Base-by-base conservation (phyloP, 2,888 invertebrate genomes). In the Endotricha flammealis region DNA sequence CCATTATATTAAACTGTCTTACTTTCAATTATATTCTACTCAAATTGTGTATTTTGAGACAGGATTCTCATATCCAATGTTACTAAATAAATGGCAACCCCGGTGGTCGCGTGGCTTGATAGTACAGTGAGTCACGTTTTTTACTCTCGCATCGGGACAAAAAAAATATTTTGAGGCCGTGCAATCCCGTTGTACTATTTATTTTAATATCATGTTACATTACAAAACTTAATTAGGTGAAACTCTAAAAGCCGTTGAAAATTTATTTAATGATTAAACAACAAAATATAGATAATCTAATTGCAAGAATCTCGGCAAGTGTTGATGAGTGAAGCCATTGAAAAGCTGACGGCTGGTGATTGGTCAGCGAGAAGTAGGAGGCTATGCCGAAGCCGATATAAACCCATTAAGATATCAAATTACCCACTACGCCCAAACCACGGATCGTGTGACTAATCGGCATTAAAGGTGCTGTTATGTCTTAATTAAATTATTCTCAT, bases 401-500 rank as follows among this genome's bases (percentile, higher is more conserved):
- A 82, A 74, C 65, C 77, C 69, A 80, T 82, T 76, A 29, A 29
- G 16, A 1, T 25, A 25, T 25, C 81, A 72, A 79, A 82, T 85
- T 85, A 82, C 83, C 67, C 58, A 68, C 62, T 67, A 80, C 82
- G 82, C 81, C 83, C 82, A 81, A 80, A 78, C 71, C 66, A 52
- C 65, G 72, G 68, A 69, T 73, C 64, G 82, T 82, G 80, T 82
- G 82, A 81, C 85, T 83, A 85, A 86, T 85, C 83, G 81, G 72
- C 62, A 75, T 82, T 79, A 80, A 76, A 78, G 73, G 73, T 74
- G 76, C 71, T 78, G 78, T 78, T 80, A 81, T 77, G 68, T 79
- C 79, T 81, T 83, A 83, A 86, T 86, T 86, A 78, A 83, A 83
- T 83, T 82, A 81, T 71, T 72, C 69, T 64, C 67, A 70, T 77